Conservation (phyloP, 2,888 invertebrate species). For the Drosophila nr. fundita region DNA sequence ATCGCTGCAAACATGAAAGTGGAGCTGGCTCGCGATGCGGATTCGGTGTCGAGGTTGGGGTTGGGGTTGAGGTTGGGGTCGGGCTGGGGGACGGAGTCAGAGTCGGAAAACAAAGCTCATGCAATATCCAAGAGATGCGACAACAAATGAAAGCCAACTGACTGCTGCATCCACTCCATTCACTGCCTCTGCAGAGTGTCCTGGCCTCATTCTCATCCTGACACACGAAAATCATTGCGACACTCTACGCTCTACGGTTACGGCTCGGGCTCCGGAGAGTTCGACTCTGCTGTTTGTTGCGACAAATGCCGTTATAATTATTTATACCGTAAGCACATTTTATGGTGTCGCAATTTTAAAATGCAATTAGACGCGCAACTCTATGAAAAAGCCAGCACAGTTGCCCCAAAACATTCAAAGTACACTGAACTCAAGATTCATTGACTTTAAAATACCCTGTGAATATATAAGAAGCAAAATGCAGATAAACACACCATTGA, state of each 20-base stretch:
- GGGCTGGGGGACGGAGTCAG: background rate
- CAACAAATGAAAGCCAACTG: slow-evolving; percentile 64
- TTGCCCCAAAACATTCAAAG: slow-evolving; percentile 37
- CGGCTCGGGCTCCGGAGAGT: slow-evolving; percentile 46
- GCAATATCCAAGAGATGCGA: slow-evolving; percentile 80
- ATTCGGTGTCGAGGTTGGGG: slow-evolving; percentile 14
- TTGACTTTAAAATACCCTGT: slow-evolving; percentile 23
- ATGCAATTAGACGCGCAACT: slow-evolving; percentile 82
- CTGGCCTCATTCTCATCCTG: slow-evolving; percentile 41
- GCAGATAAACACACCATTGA: background rate
- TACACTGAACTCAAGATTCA: background rate
- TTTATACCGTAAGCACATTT: slow-evolving; percentile 84
- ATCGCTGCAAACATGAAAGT: slow-evolving; percentile 53
- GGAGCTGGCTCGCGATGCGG: slow-evolving; percentile 37
- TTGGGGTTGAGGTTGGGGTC: background rate
- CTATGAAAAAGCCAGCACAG: slow-evolving; percentile 44
- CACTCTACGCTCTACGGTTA: slow-evolving; percentile 35
- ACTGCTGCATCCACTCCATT: slow-evolving; percentile 40
- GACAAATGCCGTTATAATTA: slow-evolving; percentile 82
- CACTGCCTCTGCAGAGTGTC: background rate
- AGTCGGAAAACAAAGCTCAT: slow-evolving; percentile 56
- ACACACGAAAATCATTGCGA: slow-evolving; percentile 75
- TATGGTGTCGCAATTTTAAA: slow-evolving; percentile 82
- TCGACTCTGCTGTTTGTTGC: slow-evolving; percentile 73
- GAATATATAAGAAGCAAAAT: background rate